A percentile compares a stretch with the other conserved stretches of the same genome.
These are phyloP conservation scores for Charadrius vociferus DNA, from an alignment of 2,113 vertebrate genomes.

Conservation along the genomic window DNA sequence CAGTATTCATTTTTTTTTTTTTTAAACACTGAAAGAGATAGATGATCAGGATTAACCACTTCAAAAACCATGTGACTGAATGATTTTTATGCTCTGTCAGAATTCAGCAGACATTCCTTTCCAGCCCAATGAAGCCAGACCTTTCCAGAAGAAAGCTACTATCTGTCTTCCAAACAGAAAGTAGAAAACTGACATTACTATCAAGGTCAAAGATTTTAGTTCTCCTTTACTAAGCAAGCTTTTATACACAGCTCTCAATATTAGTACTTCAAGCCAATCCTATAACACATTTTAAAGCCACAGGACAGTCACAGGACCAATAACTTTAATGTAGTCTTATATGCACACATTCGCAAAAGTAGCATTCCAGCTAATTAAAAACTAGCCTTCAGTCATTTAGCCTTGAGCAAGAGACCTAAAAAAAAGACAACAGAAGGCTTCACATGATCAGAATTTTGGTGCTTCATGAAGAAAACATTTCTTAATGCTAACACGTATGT, in stretches of 20 bases:
- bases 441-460: not conserved
- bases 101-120: not conserved
- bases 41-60: not conserved
- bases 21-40: not conserved
- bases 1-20: constrained; percentile 61
- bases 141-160: not conserved
- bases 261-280: not conserved
- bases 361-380: not conserved
- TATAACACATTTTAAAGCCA: not conserved
- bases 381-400: not conserved
- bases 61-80: accelerated
- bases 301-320: not conserved
- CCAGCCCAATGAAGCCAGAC: not conserved
- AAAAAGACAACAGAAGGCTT: not conserved
- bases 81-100: not conserved
- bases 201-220: not conserved
- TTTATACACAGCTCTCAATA: not conserved
- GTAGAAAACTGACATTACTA: not conserved
- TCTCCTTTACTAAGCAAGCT: not conserved
- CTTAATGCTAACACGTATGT: accelerated
- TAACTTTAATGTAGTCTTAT: not conserved
- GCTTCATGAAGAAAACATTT: not conserved
- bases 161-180: not conserved
- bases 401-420: not conserved
- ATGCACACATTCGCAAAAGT: not conserved